Evolutionary conservation across 2,797 vertebrate genomes (phyloP).

Genomic region (Tragelaphus oryx): DNA sequence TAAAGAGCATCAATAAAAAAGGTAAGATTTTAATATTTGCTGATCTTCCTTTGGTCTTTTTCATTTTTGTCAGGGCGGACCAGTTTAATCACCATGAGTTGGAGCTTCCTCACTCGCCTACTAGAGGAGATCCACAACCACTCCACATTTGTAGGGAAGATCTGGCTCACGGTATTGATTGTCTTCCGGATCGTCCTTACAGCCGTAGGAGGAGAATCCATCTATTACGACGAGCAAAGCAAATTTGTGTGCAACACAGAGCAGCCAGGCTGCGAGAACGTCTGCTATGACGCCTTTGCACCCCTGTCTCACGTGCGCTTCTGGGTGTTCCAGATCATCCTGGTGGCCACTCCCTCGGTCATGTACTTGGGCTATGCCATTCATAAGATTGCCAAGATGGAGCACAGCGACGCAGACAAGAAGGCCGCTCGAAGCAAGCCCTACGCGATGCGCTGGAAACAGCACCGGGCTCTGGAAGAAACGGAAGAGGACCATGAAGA

Average conservation of each 20-base stretch:
- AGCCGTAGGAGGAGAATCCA: conserved; percentile 97
- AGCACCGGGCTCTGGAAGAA: conserved; percentile 87
- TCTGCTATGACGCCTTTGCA: conserved; percentile 97
- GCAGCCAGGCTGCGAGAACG: conserved; percentile 97
- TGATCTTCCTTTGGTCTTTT: conserved; percentile 7
- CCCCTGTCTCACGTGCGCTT: conserved; percentile 97
- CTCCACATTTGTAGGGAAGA: conserved; percentile 98
- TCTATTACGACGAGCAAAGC: conserved; percentile 98
- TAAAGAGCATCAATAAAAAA: neutral
- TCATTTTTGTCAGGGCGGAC: conserved; percentile 60
- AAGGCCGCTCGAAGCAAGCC: conserved; percentile 76
- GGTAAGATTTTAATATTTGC: neutral
- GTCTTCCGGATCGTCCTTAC: conserved; percentile 98
- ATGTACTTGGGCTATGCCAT: conserved; percentile 97
- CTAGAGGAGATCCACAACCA: conserved; percentile 99
- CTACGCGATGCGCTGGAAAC: conserved; percentile 84
- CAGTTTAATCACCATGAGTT: conserved; percentile 92
- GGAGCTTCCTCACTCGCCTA: conserved; percentile 99
- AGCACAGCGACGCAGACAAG: conserved; percentile 76
- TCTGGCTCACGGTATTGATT: conserved; percentile 97
- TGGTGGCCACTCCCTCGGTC: conserved; percentile 94
- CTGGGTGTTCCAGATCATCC: conserved; percentile 99
- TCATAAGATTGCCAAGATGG: conserved; percentile 93
- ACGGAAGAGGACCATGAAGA: conserved; percentile 92
- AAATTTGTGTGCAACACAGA: conserved; percentile 98